These are phyloP conservation scores for Plebejus melissa DNA, from an alignment of 2,888 invertebrate species.

Conservation along the genomic window DNA sequence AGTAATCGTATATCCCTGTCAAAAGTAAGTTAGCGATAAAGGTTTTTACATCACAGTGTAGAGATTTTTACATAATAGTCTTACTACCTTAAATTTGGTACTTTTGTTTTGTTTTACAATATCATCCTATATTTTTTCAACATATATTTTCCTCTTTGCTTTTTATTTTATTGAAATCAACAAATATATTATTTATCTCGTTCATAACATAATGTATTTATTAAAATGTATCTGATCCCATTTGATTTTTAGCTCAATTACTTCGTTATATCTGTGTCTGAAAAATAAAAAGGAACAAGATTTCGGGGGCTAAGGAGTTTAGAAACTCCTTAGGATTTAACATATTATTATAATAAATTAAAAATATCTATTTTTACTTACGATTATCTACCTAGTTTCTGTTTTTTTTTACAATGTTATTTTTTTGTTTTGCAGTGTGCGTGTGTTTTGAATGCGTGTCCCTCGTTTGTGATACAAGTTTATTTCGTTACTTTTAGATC, in stretches of 20 bases:
- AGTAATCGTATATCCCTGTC: background rate
- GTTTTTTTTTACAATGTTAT: background rate
- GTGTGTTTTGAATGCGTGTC: conserved; percentile 17
- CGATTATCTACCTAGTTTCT: background rate
- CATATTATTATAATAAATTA: background rate
- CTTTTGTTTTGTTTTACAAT: background rate
- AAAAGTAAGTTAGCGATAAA: background rate
- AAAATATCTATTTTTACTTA: background rate
- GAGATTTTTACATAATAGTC: background rate
- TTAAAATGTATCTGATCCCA: background rate
- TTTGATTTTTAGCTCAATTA: background rate
- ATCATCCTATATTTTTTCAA: background rate
- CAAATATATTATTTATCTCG: background rate
- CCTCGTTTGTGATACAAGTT: background rate
- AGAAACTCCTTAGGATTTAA: conserved; percentile 3
- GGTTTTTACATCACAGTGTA: background rate
- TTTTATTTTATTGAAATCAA: background rate
- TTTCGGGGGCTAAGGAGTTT: conserved; percentile 14
- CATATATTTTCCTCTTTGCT: background rate
- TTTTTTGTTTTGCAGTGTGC: conserved; percentile 20
- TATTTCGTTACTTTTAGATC: background rate
- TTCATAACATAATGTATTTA: background rate
- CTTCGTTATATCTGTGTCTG: background rate
- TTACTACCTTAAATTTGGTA: conserved; percentile 5
- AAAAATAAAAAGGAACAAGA: conserved; percentile 22